Evolutionary conservation across 1,140 invertebrate species (phyloP), one percentile per base, ranked within the genome.

Genomic region (Chelonus insularis): DNA sequence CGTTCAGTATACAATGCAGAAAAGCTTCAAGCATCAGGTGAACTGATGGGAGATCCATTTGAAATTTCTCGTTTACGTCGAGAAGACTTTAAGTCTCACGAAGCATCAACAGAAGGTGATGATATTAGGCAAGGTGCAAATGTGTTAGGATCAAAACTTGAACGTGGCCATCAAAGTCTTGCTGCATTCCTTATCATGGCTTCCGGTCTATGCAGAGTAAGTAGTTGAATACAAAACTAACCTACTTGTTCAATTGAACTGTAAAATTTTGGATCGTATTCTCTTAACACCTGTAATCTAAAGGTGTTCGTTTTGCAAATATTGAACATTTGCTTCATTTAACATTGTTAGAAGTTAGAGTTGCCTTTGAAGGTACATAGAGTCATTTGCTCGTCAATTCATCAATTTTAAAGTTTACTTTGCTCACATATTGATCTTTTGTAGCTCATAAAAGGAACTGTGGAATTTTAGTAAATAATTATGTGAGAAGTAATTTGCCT

Each of bases 161-260:
- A 88, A 6, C 82, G 95, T 62, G 94, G 94, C 9, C 94, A 96
- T 79, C 93, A 95, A 73, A 84, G 89, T 12, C 95, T 96, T 1
- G 90, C 89, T 3, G 96, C 94, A 0, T 99, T 98, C 73, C 80
- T 99, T 57, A 89, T 96, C 54, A 84, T 90, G 74, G 88, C 91
- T 3, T 92, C 93, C 1, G 94, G 93, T 1, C 77, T 98, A 20
- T 91, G 96, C 71, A 90, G 95, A 81, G 89, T 90, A 72, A 11
- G 4, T 25, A 12, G n/a, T 29, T 18, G 11, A 9, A 11, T 9
- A 29, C 8, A 51, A 12, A 25, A 9, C 3, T 8, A 32, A 9
- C n/a, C 18, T 8, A 7, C 7, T 45, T 59, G 12, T 39, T 21
- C 23, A 29, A 16, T n/a, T n/a, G n/a, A n/a, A n/a, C n/a, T n/a